Conservation (phyloP, 2,113 vertebrate genomes). For the Chelonoidis abingdonii region DNA sequence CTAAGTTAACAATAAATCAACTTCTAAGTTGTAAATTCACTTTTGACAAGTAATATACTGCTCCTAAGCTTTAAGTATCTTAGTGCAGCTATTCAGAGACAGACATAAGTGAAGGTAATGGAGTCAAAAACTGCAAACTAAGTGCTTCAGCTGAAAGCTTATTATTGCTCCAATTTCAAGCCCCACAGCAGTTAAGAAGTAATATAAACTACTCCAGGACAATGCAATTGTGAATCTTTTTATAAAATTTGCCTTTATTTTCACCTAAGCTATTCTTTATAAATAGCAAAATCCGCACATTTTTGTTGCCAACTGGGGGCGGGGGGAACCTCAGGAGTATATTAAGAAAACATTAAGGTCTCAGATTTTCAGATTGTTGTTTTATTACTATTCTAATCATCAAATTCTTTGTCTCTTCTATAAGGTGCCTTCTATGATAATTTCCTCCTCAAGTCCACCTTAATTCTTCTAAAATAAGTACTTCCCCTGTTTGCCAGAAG, state of each 20-base stretch:
- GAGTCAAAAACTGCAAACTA: slow-evolving; percentile 54
- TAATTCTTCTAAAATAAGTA: background rate
- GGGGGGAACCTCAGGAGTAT: background rate
- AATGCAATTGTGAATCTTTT: background rate
- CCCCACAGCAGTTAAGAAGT: slow-evolving; percentile 18
- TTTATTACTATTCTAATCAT: background rate
- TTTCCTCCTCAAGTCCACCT: background rate
- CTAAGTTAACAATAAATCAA: slow-evolving; percentile 44
- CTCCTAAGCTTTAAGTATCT: slow-evolving; percentile 14
- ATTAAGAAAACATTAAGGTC: background rate
- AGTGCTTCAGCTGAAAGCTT: slow-evolving; percentile 36
- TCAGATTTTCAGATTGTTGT: background rate
- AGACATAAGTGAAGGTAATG: slow-evolving; percentile 19
- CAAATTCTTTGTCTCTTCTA: background rate
- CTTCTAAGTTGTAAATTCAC: background rate
- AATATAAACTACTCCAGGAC: slow-evolving; percentile 1
- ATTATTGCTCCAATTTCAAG: slow-evolving; percentile 27
- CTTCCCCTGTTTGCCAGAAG: background rate
- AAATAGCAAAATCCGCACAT: background rate
- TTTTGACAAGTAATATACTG: slow-evolving; percentile 20
- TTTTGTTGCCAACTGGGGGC: background rate
- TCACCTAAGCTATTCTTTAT: background rate
- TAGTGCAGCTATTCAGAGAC: background rate
- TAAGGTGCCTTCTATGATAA: rapidly evolving
- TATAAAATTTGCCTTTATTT: background rate